Evolutionary conservation across 2,113 vertebrate species (phyloP).

Genomic region (Lutjanus erythropterus): DNA sequence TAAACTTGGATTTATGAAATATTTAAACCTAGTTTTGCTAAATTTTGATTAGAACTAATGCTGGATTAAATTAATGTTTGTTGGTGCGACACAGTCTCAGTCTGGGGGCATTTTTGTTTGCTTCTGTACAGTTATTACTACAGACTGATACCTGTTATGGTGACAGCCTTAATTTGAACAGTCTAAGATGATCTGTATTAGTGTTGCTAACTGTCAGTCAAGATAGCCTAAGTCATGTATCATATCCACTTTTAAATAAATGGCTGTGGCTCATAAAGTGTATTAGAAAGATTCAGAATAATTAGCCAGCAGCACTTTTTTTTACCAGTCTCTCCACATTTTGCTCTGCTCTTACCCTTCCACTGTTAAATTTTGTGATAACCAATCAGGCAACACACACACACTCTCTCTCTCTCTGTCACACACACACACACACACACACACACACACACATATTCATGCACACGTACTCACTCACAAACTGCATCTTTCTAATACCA

Average conservation of each 20-base stretch:
- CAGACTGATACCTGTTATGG: too few relatives aligned
- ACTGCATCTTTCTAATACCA: conserved; percentile 90
- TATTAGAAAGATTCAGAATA: conserved; percentile 33
- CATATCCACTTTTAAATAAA: conserved; percentile 10
- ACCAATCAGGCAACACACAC: conserved; percentile 42
- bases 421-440: conserved; percentile 35
- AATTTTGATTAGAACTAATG: too few relatives aligned
- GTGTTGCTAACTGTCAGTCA: conserved; percentile 10
- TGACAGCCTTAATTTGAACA: too few relatives aligned
- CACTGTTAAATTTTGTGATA: conserved; percentile 54
- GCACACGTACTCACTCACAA: conserved; percentile 67
- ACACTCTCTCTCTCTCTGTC: too few relatives aligned
- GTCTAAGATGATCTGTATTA: conserved; percentile 7
- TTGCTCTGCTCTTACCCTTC: conserved; percentile 35
- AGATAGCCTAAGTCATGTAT: conserved; percentile 4
- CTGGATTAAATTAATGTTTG: too few relatives aligned
- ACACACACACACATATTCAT: conserved; percentile 31
- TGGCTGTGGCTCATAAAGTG: conserved; percentile 10
- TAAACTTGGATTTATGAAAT: too few relatives aligned
- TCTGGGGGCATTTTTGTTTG: too few relatives aligned
- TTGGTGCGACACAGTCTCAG: too few relatives aligned
- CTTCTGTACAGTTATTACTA: too few relatives aligned
- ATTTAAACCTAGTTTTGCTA: too few relatives aligned
- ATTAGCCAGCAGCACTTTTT: conserved; percentile 61
- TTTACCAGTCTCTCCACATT: conserved; percentile 22